Conservation (phyloP, 1,140 invertebrate genomes). For the Solenopsis invicta region DNA sequence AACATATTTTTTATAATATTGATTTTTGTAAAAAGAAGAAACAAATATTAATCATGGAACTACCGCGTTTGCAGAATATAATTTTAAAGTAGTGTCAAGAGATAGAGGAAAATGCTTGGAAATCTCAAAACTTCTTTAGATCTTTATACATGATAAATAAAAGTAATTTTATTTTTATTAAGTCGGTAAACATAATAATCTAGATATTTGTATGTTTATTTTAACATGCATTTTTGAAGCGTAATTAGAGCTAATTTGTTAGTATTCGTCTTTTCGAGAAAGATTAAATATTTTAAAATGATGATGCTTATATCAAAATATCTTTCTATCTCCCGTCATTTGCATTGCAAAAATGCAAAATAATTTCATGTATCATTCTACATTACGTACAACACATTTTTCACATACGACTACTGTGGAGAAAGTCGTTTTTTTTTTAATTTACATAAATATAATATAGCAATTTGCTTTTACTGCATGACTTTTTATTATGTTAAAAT, state of each 20-base stretch:
- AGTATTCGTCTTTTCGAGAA: not conserved
- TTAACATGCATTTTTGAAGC: not conserved
- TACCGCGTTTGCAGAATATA: not conserved
- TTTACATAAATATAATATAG: not conserved
- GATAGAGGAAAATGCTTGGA: not conserved
- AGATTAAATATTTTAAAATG: not conserved
- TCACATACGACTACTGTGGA: not conserved
- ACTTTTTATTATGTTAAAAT: slow-evolving; percentile 11
- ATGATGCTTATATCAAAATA: not conserved
- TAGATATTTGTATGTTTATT: not conserved
- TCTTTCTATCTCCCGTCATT: not conserved
- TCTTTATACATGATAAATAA: not conserved
- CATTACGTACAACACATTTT: not conserved
- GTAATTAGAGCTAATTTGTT: not conserved
- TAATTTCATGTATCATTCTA: slow-evolving; percentile 7
- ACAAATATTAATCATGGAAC: too few species aligned
- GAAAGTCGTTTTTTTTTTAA: not conserved
- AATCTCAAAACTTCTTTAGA: not conserved
- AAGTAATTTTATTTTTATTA: not conserved
- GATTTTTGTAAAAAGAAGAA: not conserved
- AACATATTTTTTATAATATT: not conserved
- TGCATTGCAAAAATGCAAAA: not conserved
- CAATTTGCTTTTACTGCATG: not conserved
- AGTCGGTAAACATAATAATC: not conserved
- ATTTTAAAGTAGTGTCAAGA: not conserved